Base-by-base conservation (phyloP, 2,113 vertebrate species). In the Podocnemis expansa region DNA sequence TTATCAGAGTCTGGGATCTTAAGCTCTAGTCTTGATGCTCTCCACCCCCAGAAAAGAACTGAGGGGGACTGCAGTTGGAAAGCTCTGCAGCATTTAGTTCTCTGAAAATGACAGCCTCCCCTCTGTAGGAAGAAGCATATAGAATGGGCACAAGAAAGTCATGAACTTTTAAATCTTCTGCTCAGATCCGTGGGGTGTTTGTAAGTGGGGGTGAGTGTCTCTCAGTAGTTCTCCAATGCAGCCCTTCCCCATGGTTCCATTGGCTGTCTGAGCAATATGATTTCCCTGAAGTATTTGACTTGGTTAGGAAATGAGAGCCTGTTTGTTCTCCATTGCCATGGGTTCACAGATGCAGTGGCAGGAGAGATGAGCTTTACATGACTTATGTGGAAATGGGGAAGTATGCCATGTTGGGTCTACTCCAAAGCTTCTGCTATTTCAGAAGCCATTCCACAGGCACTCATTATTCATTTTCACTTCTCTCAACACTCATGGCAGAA, bases 371-470 rank as follows among this genome's bases (percentile, higher is more conserved):
- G 17, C 16, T 11, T 29, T 2, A 1, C 31, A 47, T 8, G 2
- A 31, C 6, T 34, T 0, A 27, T 52, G 54, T 7, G 41, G 78
- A 1, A 38, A 78, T 56, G 86, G 47, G 41, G 34, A 58, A 82
- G 1, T 13, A 7, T 1, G 0, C 2, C 0, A 2, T 4, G 3
- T 24, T 3, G 51, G 78, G 27, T 16, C 79, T 12, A 38, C 17
- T 92, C 55, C 82, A 2, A 1, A 63, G 7, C 0, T 31, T 78
- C 31, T 31, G 43, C 38, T 45, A 45, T 60, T 52, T 10, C 14
- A 29, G 13, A 29, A 43, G 47, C 67, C 14, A 85, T 81, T 82
- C 34, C 84, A 79, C 6, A 58, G 2, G 5, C 78, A 94, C 19
- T 17, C 14, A 2, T 78, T 10, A 7, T 52, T 93, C 78, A 45